Evolutionary conservation across 2,888 invertebrate genomes (phyloP), one percentile per base, ranked within the genome.

Genomic region (Ormyrus pomaceus): DNA sequence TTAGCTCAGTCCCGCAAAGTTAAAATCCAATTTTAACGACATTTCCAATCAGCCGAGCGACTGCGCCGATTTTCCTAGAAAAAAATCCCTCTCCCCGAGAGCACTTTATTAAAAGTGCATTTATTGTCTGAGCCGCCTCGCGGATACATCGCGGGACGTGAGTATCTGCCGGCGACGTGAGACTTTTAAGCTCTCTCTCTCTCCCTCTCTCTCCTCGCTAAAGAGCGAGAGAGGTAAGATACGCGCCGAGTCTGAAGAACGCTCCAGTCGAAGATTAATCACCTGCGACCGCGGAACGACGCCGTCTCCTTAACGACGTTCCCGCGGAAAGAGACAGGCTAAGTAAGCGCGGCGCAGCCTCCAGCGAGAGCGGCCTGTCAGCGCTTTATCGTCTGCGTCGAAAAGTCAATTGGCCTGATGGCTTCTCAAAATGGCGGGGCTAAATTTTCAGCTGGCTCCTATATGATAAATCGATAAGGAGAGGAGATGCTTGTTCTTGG

Each of bases 21-120:
- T 34, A 34, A 34, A 34, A 34, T 4, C 34, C 34, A 34, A 34
- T 34, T 34, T 34, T 34, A 34, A 34, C 34, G 34, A 34, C 34
- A 34, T 34, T 34, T 34, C 34, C 34, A 34, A 34, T 34, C 34
- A 34, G 34, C 34, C 34, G 34, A 34, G 34, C 34, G 34, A 34
- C 3, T 3, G 3, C 34, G 34, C 34, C 81, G 79, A 76, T 79
- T 76, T 79, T 73, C 79, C 72, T 79, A 61, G 79, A 85, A 86
- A 85, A 85, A 86, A 86, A 85, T 85, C 81, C 84, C 83, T 81
- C 85, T 83, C 82, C 34, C 34, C 4, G 83, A 85, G 83, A 84
- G 87, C 87, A 87, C 88, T 89, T 89, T 88, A 89, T 89, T 88
- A 89, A 88, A 89, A 89, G 88, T 87, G 89, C 88, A 88, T 89